Conservation (phyloP, 2,113 vertebrate species). For the Merops nubicus region DNA sequence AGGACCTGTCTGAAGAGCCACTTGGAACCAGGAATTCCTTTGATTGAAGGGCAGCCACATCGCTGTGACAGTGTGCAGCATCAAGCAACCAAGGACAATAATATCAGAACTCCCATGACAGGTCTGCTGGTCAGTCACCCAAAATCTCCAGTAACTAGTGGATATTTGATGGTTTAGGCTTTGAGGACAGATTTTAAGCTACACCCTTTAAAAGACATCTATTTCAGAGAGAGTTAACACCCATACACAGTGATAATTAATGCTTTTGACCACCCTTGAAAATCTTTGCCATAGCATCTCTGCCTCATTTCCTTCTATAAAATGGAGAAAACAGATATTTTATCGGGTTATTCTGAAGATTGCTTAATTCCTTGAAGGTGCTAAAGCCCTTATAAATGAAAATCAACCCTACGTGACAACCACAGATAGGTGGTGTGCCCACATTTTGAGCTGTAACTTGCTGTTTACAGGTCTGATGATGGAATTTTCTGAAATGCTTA, state of each 20-base stretch:
- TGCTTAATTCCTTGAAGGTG: neutral
- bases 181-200: neutral
- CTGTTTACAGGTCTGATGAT: neutral
- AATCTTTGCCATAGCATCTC: neutral
- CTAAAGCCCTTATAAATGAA: neutral
- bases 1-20: neutral
- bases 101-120: neutral
- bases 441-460: neutral
- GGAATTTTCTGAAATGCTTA: neutral
- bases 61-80: neutral
- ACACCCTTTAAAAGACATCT: neutral
- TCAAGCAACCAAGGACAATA: neutral
- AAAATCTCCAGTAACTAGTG: neutral
- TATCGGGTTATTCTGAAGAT: neutral
- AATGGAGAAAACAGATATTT: neutral
- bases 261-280: neutral
- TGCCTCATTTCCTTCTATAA: neutral
- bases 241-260: neutral
- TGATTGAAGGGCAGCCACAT: neutral
- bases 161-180: neutral
- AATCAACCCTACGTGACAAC: neutral
- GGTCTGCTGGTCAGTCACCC: neutral
- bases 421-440: neutral
- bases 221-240: neutral
- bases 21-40: neutral